A percentile compares a stretch with the other conserved stretches of the same genome.
phyloP scores from a whole-genome alignment of 2,113 vertebrate species.

The Diglossa brunneiventris region DNA sequence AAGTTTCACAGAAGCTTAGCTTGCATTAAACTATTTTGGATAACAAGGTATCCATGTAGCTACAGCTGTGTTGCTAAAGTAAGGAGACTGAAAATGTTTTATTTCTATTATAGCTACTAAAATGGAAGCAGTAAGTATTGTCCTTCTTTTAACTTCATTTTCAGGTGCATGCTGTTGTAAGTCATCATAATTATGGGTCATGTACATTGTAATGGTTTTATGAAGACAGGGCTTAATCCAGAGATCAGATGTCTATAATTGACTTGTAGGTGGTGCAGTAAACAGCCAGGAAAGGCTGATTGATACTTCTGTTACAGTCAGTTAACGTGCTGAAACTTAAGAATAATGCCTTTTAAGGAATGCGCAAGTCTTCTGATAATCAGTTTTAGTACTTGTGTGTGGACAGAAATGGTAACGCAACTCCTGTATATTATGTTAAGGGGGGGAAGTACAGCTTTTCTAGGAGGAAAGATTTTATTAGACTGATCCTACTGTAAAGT shows the following conservation, averaged over 20 bases:
- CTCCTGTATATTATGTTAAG: background rate
- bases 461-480: background rate
- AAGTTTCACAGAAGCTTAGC: background rate
- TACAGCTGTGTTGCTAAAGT: background rate
- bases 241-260: background rate
- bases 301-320: background rate
- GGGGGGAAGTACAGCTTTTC: background rate
- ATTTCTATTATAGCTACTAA: constrained; percentile 30
- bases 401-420: background rate
- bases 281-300: background rate
- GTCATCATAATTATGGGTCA: background rate
- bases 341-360: background rate
- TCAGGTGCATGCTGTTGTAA: background rate
- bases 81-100: constrained; percentile 5
- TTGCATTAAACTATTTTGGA: background rate
- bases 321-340: background rate
- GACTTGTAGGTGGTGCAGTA: background rate
- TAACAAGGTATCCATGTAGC: background rate
- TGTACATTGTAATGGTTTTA: background rate
- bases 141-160: background rate
- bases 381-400: background rate
- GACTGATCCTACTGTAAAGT: background rate
- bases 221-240: background rate
- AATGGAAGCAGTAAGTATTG: constrained; percentile 29
- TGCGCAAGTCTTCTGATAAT: background rate